Evolutionary conservation across 2,113 vertebrate genomes (phyloP).

Genomic region (Anser brachyrhynchus): DNA sequence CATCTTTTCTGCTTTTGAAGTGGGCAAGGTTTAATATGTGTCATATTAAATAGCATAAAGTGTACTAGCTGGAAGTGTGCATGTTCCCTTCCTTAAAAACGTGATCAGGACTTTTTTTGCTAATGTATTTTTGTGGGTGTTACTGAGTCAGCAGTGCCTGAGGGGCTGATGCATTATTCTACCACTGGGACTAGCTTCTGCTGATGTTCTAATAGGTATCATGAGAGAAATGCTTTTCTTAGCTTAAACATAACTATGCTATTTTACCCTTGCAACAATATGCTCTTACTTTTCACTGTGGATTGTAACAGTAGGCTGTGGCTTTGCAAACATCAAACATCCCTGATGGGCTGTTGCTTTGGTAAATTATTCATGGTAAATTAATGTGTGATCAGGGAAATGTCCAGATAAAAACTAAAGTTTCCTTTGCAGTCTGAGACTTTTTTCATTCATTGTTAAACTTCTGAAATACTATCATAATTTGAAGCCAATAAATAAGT

Average conservation of each 20-base stretch:
- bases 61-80: not conserved
- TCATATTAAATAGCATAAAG: not conserved
- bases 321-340: constrained; percentile 3
- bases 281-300: not conserved
- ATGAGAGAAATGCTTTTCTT: not conserved
- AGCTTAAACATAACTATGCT: not conserved
- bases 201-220: not conserved
- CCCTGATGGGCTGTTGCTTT: not conserved
- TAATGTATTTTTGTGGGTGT: not conserved
- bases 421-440: not conserved
- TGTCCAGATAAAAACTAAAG: not conserved
- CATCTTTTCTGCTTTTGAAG: not conserved
- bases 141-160: not conserved
- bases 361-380: constrained; percentile 8
- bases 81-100: not conserved
- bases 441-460: not conserved
- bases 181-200: not conserved
- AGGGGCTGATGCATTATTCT: not conserved
- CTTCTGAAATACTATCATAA: not conserved
- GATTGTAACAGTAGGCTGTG: not conserved
- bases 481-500: not conserved
- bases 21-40: not conserved
- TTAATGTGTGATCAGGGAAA: not conserved
- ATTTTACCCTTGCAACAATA: not conserved
- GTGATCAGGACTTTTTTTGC: not conserved